These are phyloP conservation scores for Oncorhynchus nerka DNA, from an alignment of 2,113 vertebrate species.

Conservation along the genomic window DNA sequence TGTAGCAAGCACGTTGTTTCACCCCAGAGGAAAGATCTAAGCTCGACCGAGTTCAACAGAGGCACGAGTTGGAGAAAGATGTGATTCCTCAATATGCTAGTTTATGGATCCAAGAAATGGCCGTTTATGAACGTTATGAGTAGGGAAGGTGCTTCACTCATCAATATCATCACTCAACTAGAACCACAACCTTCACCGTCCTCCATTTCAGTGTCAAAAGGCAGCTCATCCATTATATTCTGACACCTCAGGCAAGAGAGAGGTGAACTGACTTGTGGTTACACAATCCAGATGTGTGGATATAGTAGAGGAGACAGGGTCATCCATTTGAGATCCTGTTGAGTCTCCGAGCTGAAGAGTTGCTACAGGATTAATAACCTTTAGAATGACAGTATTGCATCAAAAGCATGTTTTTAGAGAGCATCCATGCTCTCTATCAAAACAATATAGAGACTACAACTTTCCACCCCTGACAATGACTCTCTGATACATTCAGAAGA, in stretches of 20 bases:
- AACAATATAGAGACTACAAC: slow-evolving; percentile 15
- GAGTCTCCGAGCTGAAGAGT: background rate
- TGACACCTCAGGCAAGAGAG: slow-evolving; percentile 43
- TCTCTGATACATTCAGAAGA: slow-evolving; percentile 11
- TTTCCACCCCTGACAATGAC: too few relatives aligned
- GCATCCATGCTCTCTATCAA: slow-evolving; percentile 38
- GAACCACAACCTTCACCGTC: slow-evolving; percentile 11
- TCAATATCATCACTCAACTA: slow-evolving; percentile 16
- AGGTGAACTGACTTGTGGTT: slow-evolving; percentile 31
- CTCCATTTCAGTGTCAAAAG: slow-evolving; percentile 40
- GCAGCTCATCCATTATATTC: slow-evolving; percentile 53
- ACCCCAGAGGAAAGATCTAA: slow-evolving; percentile 16
- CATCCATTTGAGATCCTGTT: slow-evolving; percentile 37
- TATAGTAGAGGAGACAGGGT: slow-evolving; percentile 52
- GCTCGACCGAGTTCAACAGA: slow-evolving; percentile 42
- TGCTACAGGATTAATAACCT: slow-evolving; percentile 25
- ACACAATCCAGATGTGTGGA: slow-evolving; percentile 64
- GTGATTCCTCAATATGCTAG: slow-evolving; percentile 9
- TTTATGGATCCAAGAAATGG: slow-evolving; percentile 21
- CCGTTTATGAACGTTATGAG: slow-evolving; percentile 26
- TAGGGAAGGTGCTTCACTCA: slow-evolving; percentile 25
- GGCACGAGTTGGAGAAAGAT: slow-evolving; percentile 38
- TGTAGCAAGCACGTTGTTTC: slow-evolving; percentile 33
- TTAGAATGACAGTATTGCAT: slow-evolving; percentile 27
- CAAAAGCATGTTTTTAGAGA: slow-evolving; percentile 34